These are phyloP conservation scores for Pammene fasciana DNA, from an alignment of 2,888 invertebrate genomes.

Conservation along the genomic window DNA sequence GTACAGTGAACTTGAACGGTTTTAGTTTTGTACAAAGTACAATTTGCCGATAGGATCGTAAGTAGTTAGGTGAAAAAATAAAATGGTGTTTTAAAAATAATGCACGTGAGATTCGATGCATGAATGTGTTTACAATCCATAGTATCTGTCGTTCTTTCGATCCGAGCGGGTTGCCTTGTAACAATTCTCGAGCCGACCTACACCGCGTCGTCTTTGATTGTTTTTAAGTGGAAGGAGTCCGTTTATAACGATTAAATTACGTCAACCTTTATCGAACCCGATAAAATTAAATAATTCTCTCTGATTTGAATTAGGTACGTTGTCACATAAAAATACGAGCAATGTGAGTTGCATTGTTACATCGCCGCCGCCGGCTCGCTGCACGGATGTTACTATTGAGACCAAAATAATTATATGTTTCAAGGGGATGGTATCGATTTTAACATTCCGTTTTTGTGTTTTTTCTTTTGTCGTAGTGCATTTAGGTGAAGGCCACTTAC, in stretches of 20 bases:
- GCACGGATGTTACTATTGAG: constrained; percentile 80
- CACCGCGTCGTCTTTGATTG: constrained; percentile 26
- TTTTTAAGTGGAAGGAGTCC: constrained; percentile 37
- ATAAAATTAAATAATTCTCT: not conserved
- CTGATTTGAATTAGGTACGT: not conserved
- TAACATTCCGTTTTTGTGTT: constrained; percentile 78
- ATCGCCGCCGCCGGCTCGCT: constrained; percentile 54
- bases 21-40: constrained; percentile 83
- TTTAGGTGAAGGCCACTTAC: constrained; percentile 78
- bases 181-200: constrained; percentile 10
- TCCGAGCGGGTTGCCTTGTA: constrained; percentile 37
- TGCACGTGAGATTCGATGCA: constrained; percentile 72
- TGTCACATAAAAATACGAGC: not conserved
- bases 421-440: constrained; percentile 81
- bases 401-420: constrained; percentile 83
- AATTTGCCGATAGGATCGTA: constrained; percentile 81
- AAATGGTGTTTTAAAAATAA: constrained; percentile 71
- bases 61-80: constrained; percentile 81
- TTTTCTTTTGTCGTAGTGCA: constrained; percentile 65
- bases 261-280: constrained; percentile 2
- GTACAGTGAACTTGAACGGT: constrained; percentile 70
- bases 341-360: constrained; percentile 22
- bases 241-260: constrained; percentile 22
- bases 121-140: constrained; percentile 71
- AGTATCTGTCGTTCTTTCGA: constrained; percentile 67